Conservation (phyloP, 2,797 vertebrate species). For the Leptodactylus fallax region DNA sequence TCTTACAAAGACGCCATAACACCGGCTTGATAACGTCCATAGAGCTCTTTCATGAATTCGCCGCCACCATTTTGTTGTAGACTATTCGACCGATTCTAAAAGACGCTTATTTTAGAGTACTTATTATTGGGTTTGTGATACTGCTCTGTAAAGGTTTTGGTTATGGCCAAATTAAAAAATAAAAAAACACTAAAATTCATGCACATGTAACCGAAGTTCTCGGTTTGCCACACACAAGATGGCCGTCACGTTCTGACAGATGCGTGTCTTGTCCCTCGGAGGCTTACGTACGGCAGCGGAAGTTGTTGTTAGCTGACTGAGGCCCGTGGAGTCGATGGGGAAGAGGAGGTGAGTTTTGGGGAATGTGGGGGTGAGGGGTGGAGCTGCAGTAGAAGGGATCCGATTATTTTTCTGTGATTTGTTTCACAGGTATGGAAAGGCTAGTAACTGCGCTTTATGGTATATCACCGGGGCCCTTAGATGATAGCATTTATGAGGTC, state of each 20-base stretch:
- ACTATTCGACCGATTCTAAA: not conserved
- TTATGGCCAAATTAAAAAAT: not conserved
- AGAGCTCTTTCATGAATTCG: not conserved
- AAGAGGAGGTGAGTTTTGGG: constrained; percentile 18
- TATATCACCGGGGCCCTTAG: not conserved
- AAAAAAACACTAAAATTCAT: no score
- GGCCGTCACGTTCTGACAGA: not conserved
- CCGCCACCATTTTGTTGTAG: constrained; percentile 35
- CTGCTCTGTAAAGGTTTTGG: not conserved
- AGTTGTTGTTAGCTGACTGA: not conserved
- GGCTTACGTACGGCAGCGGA: not conserved
- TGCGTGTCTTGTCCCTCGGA: not conserved
- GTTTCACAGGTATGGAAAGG: not conserved
- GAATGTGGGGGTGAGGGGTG: not conserved
- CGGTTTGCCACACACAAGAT: constrained; percentile 42
- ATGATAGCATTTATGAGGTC: no score
- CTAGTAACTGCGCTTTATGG: no score
- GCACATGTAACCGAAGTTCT: no score
- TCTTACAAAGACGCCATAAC: constrained; percentile 41
- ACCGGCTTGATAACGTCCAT: constrained; percentile 1
- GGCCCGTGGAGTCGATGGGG: constrained; percentile 27
- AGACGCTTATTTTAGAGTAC: not conserved
- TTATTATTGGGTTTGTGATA: not conserved
- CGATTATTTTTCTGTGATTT: not conserved
- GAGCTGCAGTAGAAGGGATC: constrained; percentile 59